These are phyloP conservation scores for Fopius arisanus DNA, from an alignment of 1,140 invertebrate species.

Conservation along the genomic window DNA sequence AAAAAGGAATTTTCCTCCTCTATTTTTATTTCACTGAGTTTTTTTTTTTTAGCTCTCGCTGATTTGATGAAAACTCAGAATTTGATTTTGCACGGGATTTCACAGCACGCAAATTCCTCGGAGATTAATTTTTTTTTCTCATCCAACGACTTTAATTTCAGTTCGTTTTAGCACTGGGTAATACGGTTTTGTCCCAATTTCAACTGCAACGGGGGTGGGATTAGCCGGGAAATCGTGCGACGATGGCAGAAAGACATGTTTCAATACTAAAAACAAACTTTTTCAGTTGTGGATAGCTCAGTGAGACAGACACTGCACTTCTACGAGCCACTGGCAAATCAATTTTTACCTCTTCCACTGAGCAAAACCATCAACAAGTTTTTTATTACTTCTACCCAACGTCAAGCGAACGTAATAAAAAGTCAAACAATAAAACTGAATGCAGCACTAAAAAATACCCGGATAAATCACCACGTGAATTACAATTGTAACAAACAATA, in stretches of 20 bases:
- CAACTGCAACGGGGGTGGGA: neutral
- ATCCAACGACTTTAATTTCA: slow-evolving; percentile 11
- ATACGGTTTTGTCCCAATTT: slow-evolving; percentile 6
- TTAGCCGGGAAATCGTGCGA: neutral
- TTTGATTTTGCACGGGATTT: slow-evolving; percentile 23
- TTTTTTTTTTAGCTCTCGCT: neutral
- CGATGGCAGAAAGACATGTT: neutral
- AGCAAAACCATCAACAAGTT: too few relatives aligned
- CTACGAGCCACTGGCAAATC: too few relatives aligned
- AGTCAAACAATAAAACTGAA: too few relatives aligned
- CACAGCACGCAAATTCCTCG: slow-evolving; percentile 28
- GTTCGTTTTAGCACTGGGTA: slow-evolving; percentile 17
- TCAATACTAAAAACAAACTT: slow-evolving; percentile 22
- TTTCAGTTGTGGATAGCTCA: too few relatives aligned
- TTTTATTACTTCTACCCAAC: too few relatives aligned
- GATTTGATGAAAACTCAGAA: slow-evolving; percentile 4
- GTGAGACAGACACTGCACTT: too few relatives aligned
- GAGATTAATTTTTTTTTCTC: slow-evolving; percentile 37
- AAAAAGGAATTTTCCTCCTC: neutral
- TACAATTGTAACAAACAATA: too few relatives aligned
- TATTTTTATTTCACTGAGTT: neutral
- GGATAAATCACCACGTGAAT: too few relatives aligned
- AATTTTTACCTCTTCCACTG: too few relatives aligned
- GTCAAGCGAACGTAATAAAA: too few relatives aligned
- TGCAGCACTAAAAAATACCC: too few relatives aligned